Evolutionary conservation across 2,797 vertebrate genomes (phyloP).

Genomic region (Sternarchorhynchus goeldii): DNA sequence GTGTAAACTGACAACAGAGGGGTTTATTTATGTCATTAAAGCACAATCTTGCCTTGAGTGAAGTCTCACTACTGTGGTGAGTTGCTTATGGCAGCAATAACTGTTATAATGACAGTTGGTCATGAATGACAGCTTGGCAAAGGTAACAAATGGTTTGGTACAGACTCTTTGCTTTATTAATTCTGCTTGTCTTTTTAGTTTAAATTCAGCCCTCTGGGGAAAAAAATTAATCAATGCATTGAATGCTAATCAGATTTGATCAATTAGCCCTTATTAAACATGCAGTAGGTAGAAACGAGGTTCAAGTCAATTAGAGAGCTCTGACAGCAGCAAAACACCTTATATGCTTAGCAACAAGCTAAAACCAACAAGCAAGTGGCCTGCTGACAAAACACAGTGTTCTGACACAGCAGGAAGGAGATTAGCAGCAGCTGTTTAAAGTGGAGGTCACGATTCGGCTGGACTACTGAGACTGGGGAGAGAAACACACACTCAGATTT

Average conservation of each 20-base stretch:
- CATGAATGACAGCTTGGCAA: neutral
- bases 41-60: neutral
- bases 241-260: neutral
- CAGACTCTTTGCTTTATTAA: neutral
- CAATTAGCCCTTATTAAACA: neutral
- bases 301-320: neutral
- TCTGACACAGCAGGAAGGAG: neutral
- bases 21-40: too few species aligned
- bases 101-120: neutral
- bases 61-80: neutral
- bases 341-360: neutral
- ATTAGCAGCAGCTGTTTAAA: too few species aligned
- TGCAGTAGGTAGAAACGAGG: neutral
- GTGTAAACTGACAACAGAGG: too few species aligned
- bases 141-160: neutral
- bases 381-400: neutral
- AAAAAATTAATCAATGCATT: neutral
- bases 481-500: conserved; percentile 14
- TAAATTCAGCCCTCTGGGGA: neutral
- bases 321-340: neutral
- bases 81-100: neutral
- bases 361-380: neutral
- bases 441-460: neutral
- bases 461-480: neutral
- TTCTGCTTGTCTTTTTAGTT: neutral